Evolutionary conservation across 1,140 invertebrate genomes (phyloP).

Genomic region (Limonius californicus): DNA sequence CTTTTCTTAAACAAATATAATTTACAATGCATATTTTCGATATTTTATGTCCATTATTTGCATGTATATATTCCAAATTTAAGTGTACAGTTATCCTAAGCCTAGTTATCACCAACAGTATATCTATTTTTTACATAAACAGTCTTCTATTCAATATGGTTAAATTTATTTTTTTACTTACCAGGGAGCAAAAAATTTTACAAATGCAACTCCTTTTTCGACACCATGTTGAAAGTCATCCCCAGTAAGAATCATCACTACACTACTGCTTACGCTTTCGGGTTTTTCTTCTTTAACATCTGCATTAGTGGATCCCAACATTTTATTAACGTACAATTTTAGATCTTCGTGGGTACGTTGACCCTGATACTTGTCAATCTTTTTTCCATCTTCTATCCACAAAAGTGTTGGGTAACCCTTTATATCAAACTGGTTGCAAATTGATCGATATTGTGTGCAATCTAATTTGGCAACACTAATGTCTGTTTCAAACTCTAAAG

Average conservation of each 20-base stretch:
- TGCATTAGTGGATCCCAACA: slow-evolving; percentile 47
- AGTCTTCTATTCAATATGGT: too few species aligned
- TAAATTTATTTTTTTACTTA: too few species aligned
- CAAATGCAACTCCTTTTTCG: slow-evolving; percentile 61
- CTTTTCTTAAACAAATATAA: too few species aligned
- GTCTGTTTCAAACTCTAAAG: slow-evolving; percentile 54
- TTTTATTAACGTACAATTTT: slow-evolving; percentile 61
- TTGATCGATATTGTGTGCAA: slow-evolving; percentile 61
- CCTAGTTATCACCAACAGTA: too few species aligned
- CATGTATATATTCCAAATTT: neutral
- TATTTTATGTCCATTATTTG: too few species aligned
- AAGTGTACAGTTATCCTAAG: too few species aligned
- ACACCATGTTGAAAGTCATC: slow-evolving; percentile 65
- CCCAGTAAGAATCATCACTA: slow-evolving; percentile 57
- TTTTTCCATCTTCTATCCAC: slow-evolving; percentile 78
- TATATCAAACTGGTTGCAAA: slow-evolving; percentile 69
- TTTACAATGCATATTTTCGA: too few species aligned
- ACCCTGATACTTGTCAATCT: slow-evolving; percentile 73
- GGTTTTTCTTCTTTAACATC: slow-evolving; percentile 34
- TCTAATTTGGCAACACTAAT: slow-evolving; percentile 71
- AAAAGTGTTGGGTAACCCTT: slow-evolving; percentile 76
- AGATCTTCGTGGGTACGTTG: slow-evolving; percentile 60
- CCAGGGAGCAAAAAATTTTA: slow-evolving; percentile 79
- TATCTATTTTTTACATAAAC: too few species aligned
- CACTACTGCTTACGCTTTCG: slow-evolving; percentile 36